Conservation (phyloP, 2,113 vertebrate species). For the Paedocypris sp. region DNA sequence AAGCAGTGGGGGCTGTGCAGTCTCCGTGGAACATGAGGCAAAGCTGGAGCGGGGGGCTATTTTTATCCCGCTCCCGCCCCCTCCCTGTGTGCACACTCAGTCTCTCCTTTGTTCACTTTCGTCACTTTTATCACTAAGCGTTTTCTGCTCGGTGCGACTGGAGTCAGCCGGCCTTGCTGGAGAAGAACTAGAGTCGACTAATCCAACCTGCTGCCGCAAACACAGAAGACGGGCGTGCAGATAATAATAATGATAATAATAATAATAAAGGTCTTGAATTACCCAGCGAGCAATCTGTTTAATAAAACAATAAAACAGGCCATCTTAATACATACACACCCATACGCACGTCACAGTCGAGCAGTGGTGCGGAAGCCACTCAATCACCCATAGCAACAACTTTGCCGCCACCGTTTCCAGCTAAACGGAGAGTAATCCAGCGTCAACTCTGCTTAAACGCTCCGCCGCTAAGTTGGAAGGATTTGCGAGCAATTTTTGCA, state of each 20-base stretch:
- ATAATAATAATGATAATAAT: too few species aligned
- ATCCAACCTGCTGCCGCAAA: too few species aligned
- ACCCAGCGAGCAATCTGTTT: too few species aligned
- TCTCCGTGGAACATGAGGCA: slow-evolving; percentile 35
- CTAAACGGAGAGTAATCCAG: too few species aligned
- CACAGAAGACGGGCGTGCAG: too few species aligned
- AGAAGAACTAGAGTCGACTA: not conserved
- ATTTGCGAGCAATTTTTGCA: not conserved
- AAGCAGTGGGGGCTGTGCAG: slow-evolving; percentile 33
- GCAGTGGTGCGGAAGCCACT: too few species aligned
- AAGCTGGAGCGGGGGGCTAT: slow-evolving; percentile 48
- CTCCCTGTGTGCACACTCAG: slow-evolving; percentile 38
- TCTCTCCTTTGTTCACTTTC: slow-evolving; percentile 46
- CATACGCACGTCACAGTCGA: too few species aligned
- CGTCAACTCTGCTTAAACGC: slow-evolving; percentile 63
- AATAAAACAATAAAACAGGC: too few species aligned
- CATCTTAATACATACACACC: too few species aligned
- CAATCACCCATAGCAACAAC: too few species aligned
- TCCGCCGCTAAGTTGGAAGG: slow-evolving; percentile 60
- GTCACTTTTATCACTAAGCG: slow-evolving; percentile 35
- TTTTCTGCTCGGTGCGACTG: slow-evolving; percentile 34
- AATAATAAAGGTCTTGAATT: too few species aligned
- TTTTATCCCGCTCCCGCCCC: slow-evolving; percentile 45
- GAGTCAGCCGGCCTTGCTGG: not conserved
- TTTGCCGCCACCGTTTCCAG: too few species aligned